Conservation (phyloP, 2,888 invertebrate genomes). For the Cryptocheilus praepositus region DNA sequence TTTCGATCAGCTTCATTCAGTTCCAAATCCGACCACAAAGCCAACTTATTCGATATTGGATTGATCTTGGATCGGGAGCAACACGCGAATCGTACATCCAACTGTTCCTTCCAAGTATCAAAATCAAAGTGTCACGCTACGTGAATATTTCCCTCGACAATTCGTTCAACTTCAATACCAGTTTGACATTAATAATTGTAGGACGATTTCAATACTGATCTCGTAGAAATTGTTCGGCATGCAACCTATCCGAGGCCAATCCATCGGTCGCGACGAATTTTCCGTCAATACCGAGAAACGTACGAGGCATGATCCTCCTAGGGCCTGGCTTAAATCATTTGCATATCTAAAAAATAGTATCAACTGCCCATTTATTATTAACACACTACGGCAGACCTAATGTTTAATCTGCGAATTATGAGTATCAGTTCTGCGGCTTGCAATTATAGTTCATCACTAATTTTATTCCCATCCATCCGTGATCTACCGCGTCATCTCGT, state of each 20-base stretch:
- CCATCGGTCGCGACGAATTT: too few species aligned
- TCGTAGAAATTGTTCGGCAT: neutral
- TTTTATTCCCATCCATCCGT: slow-evolving; percentile 6
- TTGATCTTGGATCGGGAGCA: too few species aligned
- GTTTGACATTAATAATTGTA: too few species aligned
- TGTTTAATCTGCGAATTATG: slow-evolving; percentile 45
- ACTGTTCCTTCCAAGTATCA: too few species aligned
- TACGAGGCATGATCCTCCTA: slow-evolving; percentile 54
- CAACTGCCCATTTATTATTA: slow-evolving; percentile 47
- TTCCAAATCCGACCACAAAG: slow-evolving; percentile 25
- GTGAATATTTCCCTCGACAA: too few species aligned
- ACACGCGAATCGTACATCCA: too few species aligned
- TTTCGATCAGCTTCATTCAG: slow-evolving; percentile 10
- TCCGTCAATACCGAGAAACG: slow-evolving; percentile 31
- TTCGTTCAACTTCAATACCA: too few species aligned
- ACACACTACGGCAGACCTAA: slow-evolving; percentile 51
- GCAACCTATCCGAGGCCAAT: neutral
- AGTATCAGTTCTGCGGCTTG: slow-evolving; percentile 58
- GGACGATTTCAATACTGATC: too few species aligned
- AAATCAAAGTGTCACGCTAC: too few species aligned
- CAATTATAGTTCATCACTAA: slow-evolving; percentile 3
- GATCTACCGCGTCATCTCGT: slow-evolving; percentile 25
- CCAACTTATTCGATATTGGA: slow-evolving; percentile 6
- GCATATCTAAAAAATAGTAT: slow-evolving; percentile 59
- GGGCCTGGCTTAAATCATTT: slow-evolving; percentile 51